These are phyloP conservation scores for Microcebus griseorufus DNA, from an alignment of 2,113 vertebrate species.

Conservation along the genomic window DNA sequence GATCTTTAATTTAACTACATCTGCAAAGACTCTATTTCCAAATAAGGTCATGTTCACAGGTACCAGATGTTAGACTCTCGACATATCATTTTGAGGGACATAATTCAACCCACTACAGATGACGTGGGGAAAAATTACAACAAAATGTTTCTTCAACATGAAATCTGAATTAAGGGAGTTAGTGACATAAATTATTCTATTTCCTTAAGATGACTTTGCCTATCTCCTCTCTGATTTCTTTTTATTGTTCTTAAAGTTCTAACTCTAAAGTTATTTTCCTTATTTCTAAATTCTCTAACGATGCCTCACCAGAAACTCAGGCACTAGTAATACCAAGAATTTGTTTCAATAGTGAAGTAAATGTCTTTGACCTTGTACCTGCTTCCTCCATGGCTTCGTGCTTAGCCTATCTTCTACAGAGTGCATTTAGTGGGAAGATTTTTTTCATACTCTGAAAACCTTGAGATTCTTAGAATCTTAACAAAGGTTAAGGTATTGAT, in stretches of 20 bases:
- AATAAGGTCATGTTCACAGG: background rate
- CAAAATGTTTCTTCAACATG: background rate
- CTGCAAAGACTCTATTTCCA: background rate
- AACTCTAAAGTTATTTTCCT: background rate
- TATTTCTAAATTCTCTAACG: background rate
- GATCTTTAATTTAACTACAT: background rate
- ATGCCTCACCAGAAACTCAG: background rate
- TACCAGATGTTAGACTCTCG: background rate
- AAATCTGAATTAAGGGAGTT: background rate
- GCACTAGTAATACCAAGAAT: background rate
- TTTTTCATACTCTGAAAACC: background rate
- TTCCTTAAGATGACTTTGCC: conserved; percentile 13
- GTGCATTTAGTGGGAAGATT: background rate
- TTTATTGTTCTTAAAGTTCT: background rate
- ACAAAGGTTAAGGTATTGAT: background rate
- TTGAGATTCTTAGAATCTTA: conserved; percentile 20
- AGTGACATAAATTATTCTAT: background rate
- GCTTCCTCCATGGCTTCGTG: background rate
- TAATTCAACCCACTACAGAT: background rate
- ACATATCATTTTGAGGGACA: background rate
- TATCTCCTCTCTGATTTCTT: background rate
- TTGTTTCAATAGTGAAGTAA: background rate
- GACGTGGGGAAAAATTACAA: background rate
- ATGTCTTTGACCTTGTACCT: background rate
- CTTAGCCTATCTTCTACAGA: background rate